Conservation (phyloP, 2,888 invertebrate species). For the Diarsia dahlii region DNA sequence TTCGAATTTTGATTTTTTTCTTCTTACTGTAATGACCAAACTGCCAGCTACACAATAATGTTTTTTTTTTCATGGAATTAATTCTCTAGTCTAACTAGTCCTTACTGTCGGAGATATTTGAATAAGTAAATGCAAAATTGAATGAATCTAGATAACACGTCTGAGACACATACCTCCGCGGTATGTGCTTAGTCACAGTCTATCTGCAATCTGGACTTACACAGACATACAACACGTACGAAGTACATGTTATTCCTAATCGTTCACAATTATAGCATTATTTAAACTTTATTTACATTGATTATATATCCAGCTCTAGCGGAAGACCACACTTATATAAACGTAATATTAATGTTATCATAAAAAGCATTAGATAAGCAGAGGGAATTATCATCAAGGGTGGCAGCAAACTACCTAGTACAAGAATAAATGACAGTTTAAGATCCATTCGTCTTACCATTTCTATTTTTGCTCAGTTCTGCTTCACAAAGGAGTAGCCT, state of each 20-base stretch:
- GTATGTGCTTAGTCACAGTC: conserved; percentile 54
- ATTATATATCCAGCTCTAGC: background rate
- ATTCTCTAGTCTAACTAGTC: too few relatives aligned
- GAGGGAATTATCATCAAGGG: background rate
- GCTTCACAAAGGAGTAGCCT: conserved; percentile 5
- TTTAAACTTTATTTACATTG: conserved; percentile 17
- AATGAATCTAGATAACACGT: conserved; percentile 40
- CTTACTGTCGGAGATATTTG: background rate
- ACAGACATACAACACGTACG: conserved; percentile 58
- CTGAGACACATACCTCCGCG: conserved; percentile 25
- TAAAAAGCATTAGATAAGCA: conserved; percentile 5
- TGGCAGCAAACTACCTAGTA: background rate
- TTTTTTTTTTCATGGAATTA: too few relatives aligned
- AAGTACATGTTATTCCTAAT: conserved; percentile 39
- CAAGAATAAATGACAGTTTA: background rate
- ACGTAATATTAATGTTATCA: conserved; percentile 1
- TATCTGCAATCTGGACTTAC: conserved; percentile 37
- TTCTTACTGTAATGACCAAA: too few relatives aligned
- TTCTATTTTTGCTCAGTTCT: background rate
- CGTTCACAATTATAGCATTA: conserved; percentile 34
- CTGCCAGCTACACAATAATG: too few relatives aligned
- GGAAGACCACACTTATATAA: conserved; percentile 17
- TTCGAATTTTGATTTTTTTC: too few relatives aligned
- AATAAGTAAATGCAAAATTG: conserved; percentile 15
- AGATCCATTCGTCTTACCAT: background rate